Evolutionary conservation across 2,888 invertebrate species (phyloP).

Genomic region (Colostygia pectinataria): DNA sequence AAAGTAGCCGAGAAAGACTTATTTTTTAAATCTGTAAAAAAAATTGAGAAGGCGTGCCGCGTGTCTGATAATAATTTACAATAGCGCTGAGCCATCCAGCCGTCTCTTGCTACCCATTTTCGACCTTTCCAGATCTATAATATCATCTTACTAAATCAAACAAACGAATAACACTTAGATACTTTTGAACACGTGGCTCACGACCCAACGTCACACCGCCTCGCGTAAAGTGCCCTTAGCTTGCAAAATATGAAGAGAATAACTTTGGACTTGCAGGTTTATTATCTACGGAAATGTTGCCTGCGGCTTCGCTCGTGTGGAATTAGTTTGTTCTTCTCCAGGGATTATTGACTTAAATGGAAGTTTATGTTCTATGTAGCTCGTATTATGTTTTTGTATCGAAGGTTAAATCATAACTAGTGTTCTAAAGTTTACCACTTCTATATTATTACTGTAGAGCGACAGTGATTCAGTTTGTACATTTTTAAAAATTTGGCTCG

Average conservation of each 20-base stretch:
- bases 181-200: slow-evolving; percentile 18
- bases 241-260: slow-evolving; percentile 26
- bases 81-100: slow-evolving; percentile 14
- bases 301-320: slow-evolving; percentile 16
- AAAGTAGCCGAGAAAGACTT: too few relatives aligned
- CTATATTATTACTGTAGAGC: too few relatives aligned
- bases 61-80: slow-evolving; percentile 13
- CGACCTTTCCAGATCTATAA: slow-evolving; percentile 14
- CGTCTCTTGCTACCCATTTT: slow-evolving; percentile 10
- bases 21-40: too few relatives aligned
- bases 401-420: too few relatives aligned
- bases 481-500: too few relatives aligned
- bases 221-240: slow-evolving; percentile 16
- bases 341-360: slow-evolving; percentile 17
- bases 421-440: too few relatives aligned
- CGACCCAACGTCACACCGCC: slow-evolving; percentile 2
- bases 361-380: slow-evolving; percentile 5
- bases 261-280: slow-evolving; percentile 25
- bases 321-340: slow-evolving; percentile 18
- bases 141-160: slow-evolving; percentile 26
- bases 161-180: slow-evolving; percentile 15
- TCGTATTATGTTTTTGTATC: too few relatives aligned
- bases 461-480: too few relatives aligned
- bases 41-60: too few relatives aligned
- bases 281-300: slow-evolving; percentile 25